Evolutionary conservation across 1,140 invertebrate genomes (phyloP), one percentile per base, ranked within the genome.

Genomic region (Lucilia cuprina): DNA sequence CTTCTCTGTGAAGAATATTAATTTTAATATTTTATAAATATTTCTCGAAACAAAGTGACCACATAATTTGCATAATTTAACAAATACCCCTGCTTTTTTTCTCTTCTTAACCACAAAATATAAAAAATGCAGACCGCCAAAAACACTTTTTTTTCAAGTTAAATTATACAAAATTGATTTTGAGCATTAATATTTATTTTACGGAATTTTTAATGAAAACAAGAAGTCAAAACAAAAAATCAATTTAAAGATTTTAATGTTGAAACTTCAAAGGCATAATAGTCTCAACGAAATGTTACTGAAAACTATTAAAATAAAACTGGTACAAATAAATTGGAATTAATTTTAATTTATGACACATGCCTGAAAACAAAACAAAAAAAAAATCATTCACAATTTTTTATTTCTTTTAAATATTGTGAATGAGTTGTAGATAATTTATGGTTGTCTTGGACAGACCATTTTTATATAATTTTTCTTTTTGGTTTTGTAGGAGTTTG

Each of bases 191-290:
- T 41, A 41, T 8, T 41, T 70, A 65, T 65, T 70, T 21, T 70
- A 70, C 21, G 21, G 8, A 21, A 70, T 70, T 17, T 60, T 70
- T 21, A 70, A 21, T 70, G 65, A 70, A 70, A 12, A 21, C n/a
- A 70, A 70, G 65, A 70, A 70, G 65, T 70, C 65, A 70, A 21
- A 70, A 70, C 65, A 70, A 70, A 70, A 70, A 70, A 70, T 70
- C 19, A 70, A 70, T 70, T 70, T 70, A 1, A 70, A 21, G 8
- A 21, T 70, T 70, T 70, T 21, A 10, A 21, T 21, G 12, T 5
- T 10, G 10, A 70, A 70, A 2, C 41, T 2, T 41, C 41, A 41
- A 41, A 41, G 41, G 41, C 41, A 41, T 3, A 41, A 41, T 10
- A 41, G 10, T 10, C 5, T 41, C 7, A 7, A 41, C 5, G 14